Evolutionary conservation across 37 sponge, comb jelly and placozoan species (phyloP).

Genomic region (Petrosia ficiformis): DNA sequence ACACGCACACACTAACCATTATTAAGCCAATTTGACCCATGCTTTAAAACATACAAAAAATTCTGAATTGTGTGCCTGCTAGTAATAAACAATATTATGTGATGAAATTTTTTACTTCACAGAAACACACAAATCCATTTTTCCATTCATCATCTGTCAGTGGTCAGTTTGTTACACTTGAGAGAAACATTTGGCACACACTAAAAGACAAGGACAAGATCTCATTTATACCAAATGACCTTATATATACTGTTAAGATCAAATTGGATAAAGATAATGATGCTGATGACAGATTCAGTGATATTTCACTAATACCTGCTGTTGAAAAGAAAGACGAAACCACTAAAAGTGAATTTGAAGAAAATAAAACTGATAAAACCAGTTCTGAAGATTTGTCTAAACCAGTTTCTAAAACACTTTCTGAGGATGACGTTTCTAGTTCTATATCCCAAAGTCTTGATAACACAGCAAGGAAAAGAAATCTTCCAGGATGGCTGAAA

Average conservation of each 20-base stretch:
- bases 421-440: too few relatives aligned
- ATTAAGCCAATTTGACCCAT: too few relatives aligned
- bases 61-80: neutral
- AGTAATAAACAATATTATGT: neutral
- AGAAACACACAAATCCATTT: conserved; percentile 85
- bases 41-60: too few relatives aligned
- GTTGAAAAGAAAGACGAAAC: neutral
- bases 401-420: too few relatives aligned
- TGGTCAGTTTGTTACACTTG: conserved; percentile 10
- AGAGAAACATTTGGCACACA: conserved; percentile 47
- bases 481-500: conserved; percentile 16
- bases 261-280: neutral
- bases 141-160: conserved; percentile 40
- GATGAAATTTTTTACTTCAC: neutral
- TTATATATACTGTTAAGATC: neutral
- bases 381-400: too few relatives aligned
- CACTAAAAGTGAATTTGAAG: neutral
- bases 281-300: neutral
- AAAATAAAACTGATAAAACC: neutral
- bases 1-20: neutral
- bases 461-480: conserved; percentile 13
- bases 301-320: neutral
- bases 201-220: conserved; percentile 60
- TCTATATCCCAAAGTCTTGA: too few relatives aligned
- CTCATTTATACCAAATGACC: conserved; percentile 17